A percentile compares a stretch with the other conserved stretches of the same genome.
These are phyloP conservation scores for Caenorhabditis doughertyi DNA, from an alignment of 2,888 invertebrate genomes.

Conservation along the genomic window DNA sequence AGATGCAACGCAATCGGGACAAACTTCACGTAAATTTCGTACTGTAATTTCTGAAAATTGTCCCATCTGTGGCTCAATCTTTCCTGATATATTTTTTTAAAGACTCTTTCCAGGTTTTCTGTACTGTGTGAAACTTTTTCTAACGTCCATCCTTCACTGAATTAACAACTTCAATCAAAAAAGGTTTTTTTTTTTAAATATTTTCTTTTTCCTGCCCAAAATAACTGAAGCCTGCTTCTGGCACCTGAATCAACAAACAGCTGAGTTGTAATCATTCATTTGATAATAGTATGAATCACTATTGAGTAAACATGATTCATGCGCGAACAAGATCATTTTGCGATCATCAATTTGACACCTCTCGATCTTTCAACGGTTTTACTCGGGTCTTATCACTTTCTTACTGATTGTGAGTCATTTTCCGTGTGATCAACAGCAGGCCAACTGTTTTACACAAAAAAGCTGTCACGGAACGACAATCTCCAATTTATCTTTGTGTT, in stretches of 20 bases:
- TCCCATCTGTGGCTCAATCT: too few species aligned
- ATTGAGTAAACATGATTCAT: slow-evolving; percentile 34
- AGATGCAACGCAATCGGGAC: too few species aligned
- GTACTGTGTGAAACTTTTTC: too few species aligned
- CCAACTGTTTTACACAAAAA: slow-evolving; percentile 34
- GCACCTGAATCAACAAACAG: not conserved
- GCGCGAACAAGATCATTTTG: slow-evolving; percentile 23
- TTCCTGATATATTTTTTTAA: too few species aligned
- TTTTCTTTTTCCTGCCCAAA: not conserved
- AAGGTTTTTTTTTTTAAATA: too few species aligned
- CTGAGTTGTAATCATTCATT: not conserved
- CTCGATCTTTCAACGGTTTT: slow-evolving; percentile 37
- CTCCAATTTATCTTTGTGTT: not conserved
- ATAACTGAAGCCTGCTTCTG: not conserved
- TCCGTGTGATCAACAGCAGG: slow-evolving; percentile 10
- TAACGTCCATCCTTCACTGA: too few species aligned
- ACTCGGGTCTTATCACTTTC: slow-evolving; percentile 33
- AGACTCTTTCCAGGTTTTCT: too few species aligned
- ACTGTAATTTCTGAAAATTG: too few species aligned
- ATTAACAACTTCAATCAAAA: too few species aligned
- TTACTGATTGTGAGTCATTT: slow-evolving; percentile 16
- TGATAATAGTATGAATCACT: slow-evolving; percentile 33
- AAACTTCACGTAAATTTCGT: too few species aligned
- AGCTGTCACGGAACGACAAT: not conserved
- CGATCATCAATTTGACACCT: slow-evolving; percentile 39